Base-by-base conservation (phyloP, 2,888 invertebrate species). In the Nasonovia ribisnigri region DNA sequence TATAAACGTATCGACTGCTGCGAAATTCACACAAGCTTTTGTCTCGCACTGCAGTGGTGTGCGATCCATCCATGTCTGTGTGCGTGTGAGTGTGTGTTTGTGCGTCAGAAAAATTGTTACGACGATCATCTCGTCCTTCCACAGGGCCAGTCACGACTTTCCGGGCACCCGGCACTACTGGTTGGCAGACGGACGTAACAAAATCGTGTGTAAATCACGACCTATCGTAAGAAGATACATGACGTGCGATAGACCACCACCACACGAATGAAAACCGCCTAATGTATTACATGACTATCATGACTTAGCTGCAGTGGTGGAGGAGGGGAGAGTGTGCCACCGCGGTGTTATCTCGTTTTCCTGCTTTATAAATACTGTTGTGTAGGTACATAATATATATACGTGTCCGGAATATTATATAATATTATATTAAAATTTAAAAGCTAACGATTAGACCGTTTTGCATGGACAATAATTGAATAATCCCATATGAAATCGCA, bases 111-210 rank as follows among this genome's bases (percentile, higher is more conserved):
- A 90, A 77, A 90, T 90, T 84, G n/a, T 46, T 24, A 86, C 46
- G 57, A 86, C 46, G 46, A 51, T 43, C 42, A 54, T 92, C 86
- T 48, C 88, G 92, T 88, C 92, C 92, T 88, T 88, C 88, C 88
- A 51, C 51, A 20, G 92, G 92, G 88, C 88, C 88, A 29, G 92
- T 92, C 92, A 92, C 92, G 92, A 92, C 51, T 92, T 67, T 29
- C 1, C 42, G 67, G 29, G 36, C 88, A 84, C 4, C 91, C 84
- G 84, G 1, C 54, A 87, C 92, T 91, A n/a, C 42, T 54, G 36
- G 42, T 48, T 13, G n/a, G 11, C 26, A 24, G n/a, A 67, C 60
- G 60, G 60, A 92, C 87, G 87, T 87, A 87, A 92, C 87, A 26
- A 26, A 36, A 92, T 87, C 92, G 92, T 26, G 86, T 11, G 86